A percentile compares a stretch with the other conserved stretches of the same genome.
phyloP scores from a whole-genome alignment of 2,113 vertebrate genomes.

The Anhinga rufa region DNA sequence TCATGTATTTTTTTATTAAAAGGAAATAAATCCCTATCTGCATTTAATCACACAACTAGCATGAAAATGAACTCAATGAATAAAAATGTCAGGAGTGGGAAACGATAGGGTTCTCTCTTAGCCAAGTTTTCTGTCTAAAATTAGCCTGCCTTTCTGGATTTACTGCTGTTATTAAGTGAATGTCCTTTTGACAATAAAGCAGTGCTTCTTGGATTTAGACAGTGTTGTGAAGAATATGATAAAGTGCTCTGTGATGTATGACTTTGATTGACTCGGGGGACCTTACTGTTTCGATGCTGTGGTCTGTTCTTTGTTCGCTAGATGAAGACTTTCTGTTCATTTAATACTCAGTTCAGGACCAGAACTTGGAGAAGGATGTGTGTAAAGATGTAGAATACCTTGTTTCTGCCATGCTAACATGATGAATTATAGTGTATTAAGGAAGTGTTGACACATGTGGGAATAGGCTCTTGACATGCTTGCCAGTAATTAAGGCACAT shows the following conservation, averaged over 20 bases:
- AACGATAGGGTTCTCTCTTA: conserved; percentile 65
- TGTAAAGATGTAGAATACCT: conserved; percentile 63
- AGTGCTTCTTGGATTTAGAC: conserved; percentile 62
- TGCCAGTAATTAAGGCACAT: conserved; percentile 78
- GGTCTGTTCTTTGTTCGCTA: conserved; percentile 67
- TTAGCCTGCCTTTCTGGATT: conserved; percentile 73
- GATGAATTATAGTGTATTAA: conserved; percentile 77
- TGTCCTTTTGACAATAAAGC: conserved; percentile 66
- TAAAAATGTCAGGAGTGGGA: conserved; percentile 74
- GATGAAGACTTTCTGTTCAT: conserved; percentile 60
- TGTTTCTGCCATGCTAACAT: conserved; percentile 73
- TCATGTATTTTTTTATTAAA: conserved; percentile 66
- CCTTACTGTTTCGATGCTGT: conserved; percentile 56
- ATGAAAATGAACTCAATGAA: conserved; percentile 75
- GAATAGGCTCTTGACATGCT: conserved; percentile 69
- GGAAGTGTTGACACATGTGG: conserved; percentile 76
- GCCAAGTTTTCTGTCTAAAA: conserved; percentile 71
- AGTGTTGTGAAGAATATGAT: conserved; percentile 57
- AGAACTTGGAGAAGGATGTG: conserved; percentile 63
- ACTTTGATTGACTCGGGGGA: conserved; percentile 64
- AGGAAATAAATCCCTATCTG: conserved; percentile 72
- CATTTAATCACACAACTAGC: conserved; percentile 73
- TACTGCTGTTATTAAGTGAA: conserved; percentile 70
- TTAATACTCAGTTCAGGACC: conserved; percentile 62
- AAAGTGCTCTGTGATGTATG: conserved; percentile 67